Conservation (phyloP, 2,888 invertebrate genomes). For the Leptodirus hochenwartii region DNA sequence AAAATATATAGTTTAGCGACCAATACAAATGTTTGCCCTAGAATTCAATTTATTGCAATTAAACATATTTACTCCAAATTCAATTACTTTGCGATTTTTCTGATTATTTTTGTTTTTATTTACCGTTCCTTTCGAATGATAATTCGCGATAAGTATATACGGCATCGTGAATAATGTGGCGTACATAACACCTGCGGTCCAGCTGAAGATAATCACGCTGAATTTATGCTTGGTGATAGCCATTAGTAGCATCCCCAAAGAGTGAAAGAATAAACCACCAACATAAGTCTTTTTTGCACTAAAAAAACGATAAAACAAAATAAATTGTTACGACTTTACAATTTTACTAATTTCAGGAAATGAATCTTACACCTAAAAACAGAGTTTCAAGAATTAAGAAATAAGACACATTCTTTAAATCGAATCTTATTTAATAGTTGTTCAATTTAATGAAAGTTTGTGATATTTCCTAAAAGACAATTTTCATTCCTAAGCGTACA, state of each 20-base stretch:
- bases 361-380: no score
- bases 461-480: no score
- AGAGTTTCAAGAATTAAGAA: no score
- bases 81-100: no score
- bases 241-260: slow-evolving; percentile 76
- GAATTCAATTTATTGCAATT: no score
- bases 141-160: slow-evolving; percentile 82
- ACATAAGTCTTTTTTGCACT: slow-evolving; percentile 81
- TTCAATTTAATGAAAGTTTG: no score
- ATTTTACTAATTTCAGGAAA: slow-evolving; percentile 5
- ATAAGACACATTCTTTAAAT: no score
- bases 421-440: no score
- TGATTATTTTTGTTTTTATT: slow-evolving; percentile 21
- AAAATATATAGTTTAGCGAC: no score
- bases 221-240: slow-evolving; percentile 55
- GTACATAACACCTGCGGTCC: slow-evolving; percentile 93
- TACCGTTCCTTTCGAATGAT: slow-evolving; percentile 81
- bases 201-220: slow-evolving; percentile 75
- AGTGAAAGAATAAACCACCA: slow-evolving; percentile 74
- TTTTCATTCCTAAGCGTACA: background rate
- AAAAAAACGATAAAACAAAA: slow-evolving; percentile 20
- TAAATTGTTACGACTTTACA: background rate
- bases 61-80: no score
- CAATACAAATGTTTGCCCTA: no score
- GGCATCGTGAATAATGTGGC: slow-evolving; percentile 96